A percentile compares a stretch with the other conserved stretches of the same genome.
These are phyloP conservation scores for Neomorphus geoffroyi DNA, from an alignment of 2,797 vertebrate genomes.

Conservation along the genomic window DNA sequence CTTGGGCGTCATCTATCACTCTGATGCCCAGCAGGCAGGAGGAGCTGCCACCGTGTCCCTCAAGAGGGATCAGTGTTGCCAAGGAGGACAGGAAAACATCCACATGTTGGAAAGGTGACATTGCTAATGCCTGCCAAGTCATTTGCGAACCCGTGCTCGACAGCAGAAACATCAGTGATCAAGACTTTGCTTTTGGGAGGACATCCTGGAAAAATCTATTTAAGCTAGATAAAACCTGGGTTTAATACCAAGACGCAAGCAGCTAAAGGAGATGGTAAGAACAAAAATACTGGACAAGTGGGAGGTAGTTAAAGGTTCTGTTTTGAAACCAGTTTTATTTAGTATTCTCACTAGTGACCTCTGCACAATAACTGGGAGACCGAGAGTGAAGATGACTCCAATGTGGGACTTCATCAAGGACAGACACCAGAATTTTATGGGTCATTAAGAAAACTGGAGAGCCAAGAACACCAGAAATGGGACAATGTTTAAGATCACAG, in stretches of 20 bases:
- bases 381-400: not conserved
- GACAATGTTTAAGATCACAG: not conserved
- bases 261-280: not conserved
- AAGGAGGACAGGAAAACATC: not conserved
- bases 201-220: not conserved
- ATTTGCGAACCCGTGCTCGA: not conserved
- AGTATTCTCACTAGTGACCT: not conserved
- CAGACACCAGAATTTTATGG: not conserved
- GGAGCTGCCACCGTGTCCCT: fast-evolving
- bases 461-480: not conserved
- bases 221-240: not conserved
- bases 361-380: not conserved
- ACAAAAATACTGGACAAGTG: not conserved
- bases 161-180: not conserved
- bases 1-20: not conserved
- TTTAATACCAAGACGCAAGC: not conserved
- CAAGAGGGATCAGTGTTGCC: not conserved
- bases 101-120: not conserved
- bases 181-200: not conserved
- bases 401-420: not conserved
- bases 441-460: not conserved
- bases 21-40: not conserved
- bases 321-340: not conserved
- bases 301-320: not conserved
- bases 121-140: not conserved